These are phyloP conservation scores for Amniataba percoides DNA, from an alignment of 2,797 vertebrate species.

Conservation along the genomic window DNA sequence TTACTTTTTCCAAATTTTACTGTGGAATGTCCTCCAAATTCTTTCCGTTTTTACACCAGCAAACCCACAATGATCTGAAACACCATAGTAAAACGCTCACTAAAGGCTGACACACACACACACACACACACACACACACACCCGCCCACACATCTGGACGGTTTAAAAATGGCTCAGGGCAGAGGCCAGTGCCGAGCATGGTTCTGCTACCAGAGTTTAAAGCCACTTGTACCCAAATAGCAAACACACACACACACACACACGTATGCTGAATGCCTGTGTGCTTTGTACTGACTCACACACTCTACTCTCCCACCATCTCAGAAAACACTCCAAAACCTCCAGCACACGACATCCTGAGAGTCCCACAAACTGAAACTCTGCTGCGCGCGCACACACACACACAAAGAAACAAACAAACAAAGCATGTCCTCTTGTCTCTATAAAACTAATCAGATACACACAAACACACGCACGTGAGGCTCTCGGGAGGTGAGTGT, in stretches of 20 bases:
- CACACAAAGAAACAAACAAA: background rate
- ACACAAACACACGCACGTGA: constrained; percentile 12
- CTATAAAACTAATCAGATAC: constrained; percentile 35
- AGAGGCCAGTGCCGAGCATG: constrained; percentile 20
- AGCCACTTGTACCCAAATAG: constrained; percentile 32
- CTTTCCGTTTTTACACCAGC: background rate
- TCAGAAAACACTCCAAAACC: constrained; percentile 8
- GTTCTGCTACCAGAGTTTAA: constrained; percentile 14
- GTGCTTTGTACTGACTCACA: background rate
- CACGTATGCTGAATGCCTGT: background rate
- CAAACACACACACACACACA: constrained; percentile 11
- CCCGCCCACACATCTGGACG: constrained; percentile 47
- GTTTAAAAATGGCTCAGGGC: constrained; percentile 36
- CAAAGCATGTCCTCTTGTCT: background rate
- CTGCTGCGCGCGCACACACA: background rate
- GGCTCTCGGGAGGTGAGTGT: constrained; percentile 47
- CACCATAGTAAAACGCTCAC: background rate
- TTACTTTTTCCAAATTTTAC: background rate
- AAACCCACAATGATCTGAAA: background rate
- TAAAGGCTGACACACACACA: background rate
- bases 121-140: background rate
- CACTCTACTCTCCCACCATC: background rate
- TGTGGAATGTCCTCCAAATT: no score
- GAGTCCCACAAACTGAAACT: background rate
- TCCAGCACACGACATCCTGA: background rate